Percentiles rank a stretch among this genome's conserved stretches.
Conservation (phyloP, 2,797 vertebrate species). For the Sphenopsis melanotis region DNA sequence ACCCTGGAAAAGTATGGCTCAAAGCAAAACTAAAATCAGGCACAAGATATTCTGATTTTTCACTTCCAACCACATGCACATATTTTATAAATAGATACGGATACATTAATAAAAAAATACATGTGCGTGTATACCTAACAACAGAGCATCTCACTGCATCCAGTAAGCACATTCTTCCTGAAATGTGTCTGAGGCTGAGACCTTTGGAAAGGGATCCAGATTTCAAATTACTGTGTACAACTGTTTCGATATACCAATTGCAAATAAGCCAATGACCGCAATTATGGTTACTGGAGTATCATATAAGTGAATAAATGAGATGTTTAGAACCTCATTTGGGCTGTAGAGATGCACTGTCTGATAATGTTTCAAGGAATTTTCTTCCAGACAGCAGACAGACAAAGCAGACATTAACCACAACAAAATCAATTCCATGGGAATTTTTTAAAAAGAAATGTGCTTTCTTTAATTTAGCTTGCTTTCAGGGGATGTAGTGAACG, state of each 20-base stretch:
- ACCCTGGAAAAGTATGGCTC: neutral
- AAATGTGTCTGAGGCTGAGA: neutral
- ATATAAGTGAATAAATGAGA: neutral
- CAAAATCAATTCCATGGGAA: slow-evolving; percentile 36
- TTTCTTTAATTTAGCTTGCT: neutral
- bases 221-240: neutral
- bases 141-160: neutral
- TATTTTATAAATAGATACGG: neutral
- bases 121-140: neutral
- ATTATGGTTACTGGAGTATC: neutral
- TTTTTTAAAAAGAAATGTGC: neutral
- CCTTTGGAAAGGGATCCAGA: neutral
- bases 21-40: neutral
- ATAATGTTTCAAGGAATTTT: slow-evolving; percentile 27
- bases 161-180: neutral
- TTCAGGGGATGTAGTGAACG: slow-evolving; percentile 2
- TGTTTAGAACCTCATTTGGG: slow-evolving; percentile 21
- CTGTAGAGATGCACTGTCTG: neutral
- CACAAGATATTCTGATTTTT: neutral
- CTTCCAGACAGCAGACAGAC: slow-evolving; percentile 4
- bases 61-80: neutral
- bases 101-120: neutral
- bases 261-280: neutral
- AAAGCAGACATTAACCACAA: slow-evolving; percentile 35
- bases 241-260: neutral